Evolutionary conservation across 2,888 invertebrate genomes (phyloP).

Genomic region (Tribolium freemani): DNA sequence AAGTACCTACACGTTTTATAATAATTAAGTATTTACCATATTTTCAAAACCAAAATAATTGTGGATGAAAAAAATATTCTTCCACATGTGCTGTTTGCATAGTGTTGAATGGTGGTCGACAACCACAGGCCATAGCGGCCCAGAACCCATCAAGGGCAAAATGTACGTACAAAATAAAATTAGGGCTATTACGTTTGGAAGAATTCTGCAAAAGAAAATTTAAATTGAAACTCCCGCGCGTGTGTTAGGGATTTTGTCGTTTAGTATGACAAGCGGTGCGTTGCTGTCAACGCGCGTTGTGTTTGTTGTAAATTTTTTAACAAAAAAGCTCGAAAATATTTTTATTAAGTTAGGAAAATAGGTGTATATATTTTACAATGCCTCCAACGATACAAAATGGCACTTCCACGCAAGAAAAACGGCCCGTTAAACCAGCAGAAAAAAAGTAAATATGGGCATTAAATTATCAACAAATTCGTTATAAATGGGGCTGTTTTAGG

Average conservation of each 20-base stretch:
- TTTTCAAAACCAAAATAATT: constrained; percentile 79
- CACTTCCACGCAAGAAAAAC: constrained; percentile 74
- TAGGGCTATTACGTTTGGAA: constrained; percentile 74
- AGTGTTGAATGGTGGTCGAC: constrained; percentile 75
- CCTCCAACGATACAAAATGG: constrained; percentile 83
- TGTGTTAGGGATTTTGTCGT: neutral
- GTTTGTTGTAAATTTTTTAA: neutral
- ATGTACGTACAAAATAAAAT: constrained; percentile 77
- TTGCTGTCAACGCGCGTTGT: too few species aligned
- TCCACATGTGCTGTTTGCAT: constrained; percentile 77
- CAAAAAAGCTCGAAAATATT: neutral
- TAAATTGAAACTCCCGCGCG: neutral
- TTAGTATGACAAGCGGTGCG: too few species aligned
- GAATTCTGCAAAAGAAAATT: constrained; percentile 68
- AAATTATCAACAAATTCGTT: neutral
- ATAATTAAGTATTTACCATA: constrained; percentile 68
- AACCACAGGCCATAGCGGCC: constrained; percentile 78
- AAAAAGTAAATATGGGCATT: constrained; percentile 70
- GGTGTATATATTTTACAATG: constrained; percentile 67
- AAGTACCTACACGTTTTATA: neutral
- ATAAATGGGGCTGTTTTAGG: constrained; percentile 71
- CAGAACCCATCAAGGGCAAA: constrained; percentile 73
- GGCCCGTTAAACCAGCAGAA: constrained; percentile 75
- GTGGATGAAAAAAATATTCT: constrained; percentile 76
- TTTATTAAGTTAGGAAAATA: neutral